Evolutionary conservation across 92 coral and sea anemone genomes (phyloP).

Genomic region (Palythoa grandis): DNA sequence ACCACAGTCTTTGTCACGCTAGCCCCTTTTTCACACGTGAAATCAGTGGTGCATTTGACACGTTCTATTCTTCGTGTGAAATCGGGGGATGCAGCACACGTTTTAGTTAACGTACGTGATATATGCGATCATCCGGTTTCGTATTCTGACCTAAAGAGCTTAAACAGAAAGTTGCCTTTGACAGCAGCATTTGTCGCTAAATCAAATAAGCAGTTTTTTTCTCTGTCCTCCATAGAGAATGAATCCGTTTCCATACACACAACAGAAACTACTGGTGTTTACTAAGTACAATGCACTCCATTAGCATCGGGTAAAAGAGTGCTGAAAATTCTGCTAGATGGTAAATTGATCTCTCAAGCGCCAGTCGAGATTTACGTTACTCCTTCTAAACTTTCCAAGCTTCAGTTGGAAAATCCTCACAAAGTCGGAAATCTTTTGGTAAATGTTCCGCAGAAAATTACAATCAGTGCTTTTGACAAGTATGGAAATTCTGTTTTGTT

Average conservation of each 20-base stretch:
- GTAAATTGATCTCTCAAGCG: background rate
- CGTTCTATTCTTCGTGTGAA: conserved; percentile 10
- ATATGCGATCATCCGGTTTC: background rate
- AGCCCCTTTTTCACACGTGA: background rate
- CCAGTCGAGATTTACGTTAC: background rate
- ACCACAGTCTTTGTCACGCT: background rate
- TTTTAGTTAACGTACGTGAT: background rate
- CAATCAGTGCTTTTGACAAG: background rate
- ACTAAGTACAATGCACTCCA: conserved; percentile 16
- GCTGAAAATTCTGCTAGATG: background rate
- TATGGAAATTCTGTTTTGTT: conserved; percentile 4
- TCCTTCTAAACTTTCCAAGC: background rate
- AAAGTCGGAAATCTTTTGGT: background rate
- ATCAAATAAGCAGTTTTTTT: background rate
- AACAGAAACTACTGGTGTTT: background rate
- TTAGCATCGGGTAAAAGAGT: background rate
- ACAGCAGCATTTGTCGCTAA: background rate
- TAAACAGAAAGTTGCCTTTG: background rate
- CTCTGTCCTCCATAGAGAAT: background rate
- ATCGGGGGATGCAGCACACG: background rate
- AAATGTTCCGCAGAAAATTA: background rate
- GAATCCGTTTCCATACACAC: background rate
- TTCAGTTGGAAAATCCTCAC: no score
- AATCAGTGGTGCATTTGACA: background rate
- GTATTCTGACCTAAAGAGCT: no score